A percentile compares a stretch with the other conserved stretches of the same genome.
Evolutionary conservation across 2,113 vertebrate genomes (phyloP).

Genomic region (Cavia porcellus): DNA sequence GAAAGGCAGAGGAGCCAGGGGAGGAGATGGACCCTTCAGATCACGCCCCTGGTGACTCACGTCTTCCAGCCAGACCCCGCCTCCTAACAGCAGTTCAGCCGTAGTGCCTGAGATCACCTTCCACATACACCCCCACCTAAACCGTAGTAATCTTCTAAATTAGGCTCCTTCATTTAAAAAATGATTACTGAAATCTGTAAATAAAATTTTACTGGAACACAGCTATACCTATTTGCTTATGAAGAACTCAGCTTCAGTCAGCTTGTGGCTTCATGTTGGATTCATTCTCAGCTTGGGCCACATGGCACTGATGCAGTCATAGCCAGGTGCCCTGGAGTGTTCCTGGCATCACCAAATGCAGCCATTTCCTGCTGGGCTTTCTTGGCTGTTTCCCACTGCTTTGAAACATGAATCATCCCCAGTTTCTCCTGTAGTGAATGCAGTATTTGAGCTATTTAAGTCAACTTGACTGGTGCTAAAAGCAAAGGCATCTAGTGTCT

Average conservation of each 20-base stretch:
- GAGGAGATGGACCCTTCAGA: not conserved
- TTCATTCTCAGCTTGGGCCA: not conserved
- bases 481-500: conserved; percentile 19
- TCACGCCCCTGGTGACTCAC: not conserved
- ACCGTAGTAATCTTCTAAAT: not conserved
- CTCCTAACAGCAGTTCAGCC: not conserved
- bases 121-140: not conserved
- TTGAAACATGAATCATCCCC: conserved; percentile 49
- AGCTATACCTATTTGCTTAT: not conserved
- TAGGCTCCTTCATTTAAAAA: not conserved
- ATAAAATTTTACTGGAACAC: not conserved
- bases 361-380: conserved; percentile 1
- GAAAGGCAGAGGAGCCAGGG: not conserved
- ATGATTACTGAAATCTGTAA: not conserved
- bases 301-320: not conserved
- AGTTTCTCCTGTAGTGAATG: conserved; percentile 36
- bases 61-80: not conserved
- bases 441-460: not conserved
- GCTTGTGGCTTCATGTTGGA: not conserved
- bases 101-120: not conserved
- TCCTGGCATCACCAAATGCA: conserved; percentile 1
- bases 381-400: conserved; percentile 4
- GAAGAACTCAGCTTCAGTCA: not conserved
- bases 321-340: not conserved
- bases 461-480: not conserved